phyloP scores from a whole-genome alignment of 1,140 invertebrate species.

The Caenorhabditis brenneri region DNA sequence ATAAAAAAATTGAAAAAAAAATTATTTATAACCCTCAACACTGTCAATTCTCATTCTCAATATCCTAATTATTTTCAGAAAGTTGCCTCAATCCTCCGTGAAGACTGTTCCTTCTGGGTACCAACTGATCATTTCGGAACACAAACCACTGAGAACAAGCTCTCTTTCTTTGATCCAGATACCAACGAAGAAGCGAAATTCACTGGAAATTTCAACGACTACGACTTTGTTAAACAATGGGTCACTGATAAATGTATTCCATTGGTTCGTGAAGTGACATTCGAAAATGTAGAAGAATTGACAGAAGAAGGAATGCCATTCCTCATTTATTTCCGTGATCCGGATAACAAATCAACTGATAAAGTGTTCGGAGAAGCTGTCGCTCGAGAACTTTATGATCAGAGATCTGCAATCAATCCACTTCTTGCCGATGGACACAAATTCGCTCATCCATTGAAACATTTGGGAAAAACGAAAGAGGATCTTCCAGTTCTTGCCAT shows the following conservation, averaged over 20 bases:
- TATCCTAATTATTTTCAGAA: slow-evolving; percentile 60
- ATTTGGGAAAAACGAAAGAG: slow-evolving; percentile 86
- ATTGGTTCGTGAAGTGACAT: slow-evolving; percentile 85
- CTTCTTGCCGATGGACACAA: slow-evolving; percentile 90
- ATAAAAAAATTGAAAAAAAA: too few species aligned
- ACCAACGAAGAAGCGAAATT: slow-evolving; percentile 71
- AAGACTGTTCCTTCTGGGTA: slow-evolving; percentile 68
- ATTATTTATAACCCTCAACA: too few species aligned
- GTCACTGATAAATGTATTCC: slow-evolving; percentile 81
- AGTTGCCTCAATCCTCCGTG: slow-evolving; percentile 65
- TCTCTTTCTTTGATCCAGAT: slow-evolving; percentile 65
- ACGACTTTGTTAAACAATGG: slow-evolving; percentile 79
- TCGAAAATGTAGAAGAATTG: slow-evolving; percentile 94
- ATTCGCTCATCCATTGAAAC: slow-evolving; percentile 96
- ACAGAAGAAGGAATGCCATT: slow-evolving; percentile 98
- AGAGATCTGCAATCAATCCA: slow-evolving; percentile 87
- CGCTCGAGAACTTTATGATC: slow-evolving; percentile 64
- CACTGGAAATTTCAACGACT: slow-evolving; percentile 72
- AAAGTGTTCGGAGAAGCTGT: slow-evolving; percentile 68
- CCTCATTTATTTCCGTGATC: slow-evolving; percentile 88
- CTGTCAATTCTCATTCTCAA: too few species aligned
- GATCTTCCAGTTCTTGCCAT: slow-evolving; percentile 96
- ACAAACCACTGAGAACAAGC: slow-evolving; percentile 60
- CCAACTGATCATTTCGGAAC: slow-evolving; percentile 58
- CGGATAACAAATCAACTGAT: slow-evolving; percentile 65